Evolutionary conservation across 1,140 invertebrate genomes (phyloP), one percentile per base, ranked within the genome.

Genomic region (Dermatophagoides farinae): DNA sequence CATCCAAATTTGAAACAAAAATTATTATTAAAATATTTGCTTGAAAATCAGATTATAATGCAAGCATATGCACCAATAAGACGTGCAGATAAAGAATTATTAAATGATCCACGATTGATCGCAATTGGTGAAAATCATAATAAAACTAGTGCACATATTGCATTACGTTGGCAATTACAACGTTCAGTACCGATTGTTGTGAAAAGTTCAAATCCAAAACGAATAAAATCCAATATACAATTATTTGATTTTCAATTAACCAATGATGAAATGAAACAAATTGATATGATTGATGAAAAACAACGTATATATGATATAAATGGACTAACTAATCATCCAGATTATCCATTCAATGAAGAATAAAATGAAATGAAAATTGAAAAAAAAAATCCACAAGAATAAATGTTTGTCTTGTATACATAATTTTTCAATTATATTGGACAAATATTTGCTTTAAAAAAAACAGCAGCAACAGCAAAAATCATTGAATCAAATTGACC

Each of bases 61-160:
- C 83, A 84, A 72, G 84, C 84, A 5, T 88, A 88, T 70, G 80
- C 79, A 22, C 83, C 85, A 0, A 72, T 89, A 50, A 85, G 84
- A 20, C 80, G 78, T 1, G 69, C 69, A 39, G 70, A 71, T 23
- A 74, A 66, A 50, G 66, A 66, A 51, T 69, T 86, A n/a, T 65
- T 86, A 4, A 68, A 75, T 18, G 77, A 86, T 67, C 68, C 75
- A 9, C 67, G 70, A 6, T 76, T 87, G 2, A 67, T 66, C 40
- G 65, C 71, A 52, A 73, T 85, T 51, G 79, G 82, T 9, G 65
- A 71, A 12, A 75, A 77, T 64, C 68, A 81, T 39, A 68, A 75
- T 0, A 77, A 78, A 65, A 74, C 77, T 12, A 71, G 78, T 49
- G 78, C 81, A 10, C 82, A 85, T 71, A 71, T 87, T 1, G 67